Evolutionary conservation across 2,888 invertebrate genomes (phyloP).

Genomic region (Kryphioiulus occultus): DNA sequence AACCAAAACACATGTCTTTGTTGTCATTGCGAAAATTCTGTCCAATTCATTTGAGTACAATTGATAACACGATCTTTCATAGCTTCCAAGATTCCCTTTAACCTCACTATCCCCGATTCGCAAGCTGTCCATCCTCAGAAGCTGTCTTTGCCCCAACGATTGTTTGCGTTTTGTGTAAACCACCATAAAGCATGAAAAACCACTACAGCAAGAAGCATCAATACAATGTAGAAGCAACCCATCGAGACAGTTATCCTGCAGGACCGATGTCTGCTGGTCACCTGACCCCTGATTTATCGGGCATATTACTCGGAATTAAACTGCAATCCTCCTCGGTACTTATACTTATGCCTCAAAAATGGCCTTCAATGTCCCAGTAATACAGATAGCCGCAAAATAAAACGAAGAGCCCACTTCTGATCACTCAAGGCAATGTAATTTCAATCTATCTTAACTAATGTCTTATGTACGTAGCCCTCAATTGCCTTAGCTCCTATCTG

Average conservation of each 20-base stretch:
- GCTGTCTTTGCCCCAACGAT: background rate
- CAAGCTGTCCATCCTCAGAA: background rate
- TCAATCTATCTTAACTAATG: conserved; percentile 45
- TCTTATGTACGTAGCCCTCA: conserved; percentile 20
- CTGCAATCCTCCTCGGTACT: conserved; percentile 48
- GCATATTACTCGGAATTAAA: conserved; percentile 51
- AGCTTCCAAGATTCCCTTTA: background rate
- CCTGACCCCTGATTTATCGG: conserved; percentile 48
- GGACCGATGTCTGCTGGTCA: background rate
- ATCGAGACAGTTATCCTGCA: background rate
- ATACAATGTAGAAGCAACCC: background rate
- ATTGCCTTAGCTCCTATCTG: conserved; percentile 8
- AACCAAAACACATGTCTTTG: no score
- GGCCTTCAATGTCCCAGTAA: conserved; percentile 25
- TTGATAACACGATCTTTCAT: no score
- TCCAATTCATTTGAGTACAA: no score
- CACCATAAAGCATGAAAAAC: background rate
- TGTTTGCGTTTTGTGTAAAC: background rate
- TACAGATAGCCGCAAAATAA: conserved; percentile 33
- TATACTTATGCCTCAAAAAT: conserved; percentile 49
- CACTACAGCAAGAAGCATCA: background rate
- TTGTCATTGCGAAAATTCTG: no score
- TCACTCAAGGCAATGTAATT: conserved; percentile 42
- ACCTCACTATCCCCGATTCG: background rate
- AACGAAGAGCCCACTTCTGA: conserved; percentile 42